Percentiles rank a stretch among this genome's conserved stretches.
These are phyloP conservation scores for Tursiops truncatus DNA, from an alignment of 2,113 vertebrate genomes.

Conservation along the genomic window DNA sequence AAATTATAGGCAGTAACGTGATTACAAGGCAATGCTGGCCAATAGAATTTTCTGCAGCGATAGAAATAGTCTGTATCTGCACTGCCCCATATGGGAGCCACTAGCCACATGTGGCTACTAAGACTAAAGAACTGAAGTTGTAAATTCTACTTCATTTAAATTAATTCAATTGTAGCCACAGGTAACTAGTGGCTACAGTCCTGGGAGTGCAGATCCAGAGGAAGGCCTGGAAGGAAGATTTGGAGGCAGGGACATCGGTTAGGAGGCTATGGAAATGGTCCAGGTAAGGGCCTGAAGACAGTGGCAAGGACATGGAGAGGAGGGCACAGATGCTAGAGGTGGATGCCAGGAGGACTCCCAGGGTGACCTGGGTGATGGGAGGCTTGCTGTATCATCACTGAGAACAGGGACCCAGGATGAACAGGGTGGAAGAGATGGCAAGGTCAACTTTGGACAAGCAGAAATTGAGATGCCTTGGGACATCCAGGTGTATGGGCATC, in stretches of 20 bases:
- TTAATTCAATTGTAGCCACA: neutral
- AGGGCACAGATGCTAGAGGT: neutral
- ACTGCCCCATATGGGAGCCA: neutral
- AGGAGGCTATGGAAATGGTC: neutral
- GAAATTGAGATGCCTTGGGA: neutral
- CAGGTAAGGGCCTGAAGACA: neutral
- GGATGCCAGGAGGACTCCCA: neutral
- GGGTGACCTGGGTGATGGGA: no score
- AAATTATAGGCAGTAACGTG: neutral
- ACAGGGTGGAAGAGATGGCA: neutral
- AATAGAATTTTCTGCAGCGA: neutral
- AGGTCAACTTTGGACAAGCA: neutral
- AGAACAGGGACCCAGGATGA: neutral
- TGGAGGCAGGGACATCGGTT: neutral
- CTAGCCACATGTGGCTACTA: neutral
- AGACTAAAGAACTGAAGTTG: neutral
- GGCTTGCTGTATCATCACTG: neutral
- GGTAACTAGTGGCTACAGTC: neutral
- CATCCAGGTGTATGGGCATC: accelerated
- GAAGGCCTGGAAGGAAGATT: neutral
- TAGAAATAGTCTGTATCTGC: neutral
- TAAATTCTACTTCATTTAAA: neutral
- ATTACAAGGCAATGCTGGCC: neutral
- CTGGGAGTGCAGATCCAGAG: neutral
- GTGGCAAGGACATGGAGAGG: neutral